Evolutionary conservation across 2,797 vertebrate species (phyloP).

Genomic region (Gallirallus australis): DNA sequence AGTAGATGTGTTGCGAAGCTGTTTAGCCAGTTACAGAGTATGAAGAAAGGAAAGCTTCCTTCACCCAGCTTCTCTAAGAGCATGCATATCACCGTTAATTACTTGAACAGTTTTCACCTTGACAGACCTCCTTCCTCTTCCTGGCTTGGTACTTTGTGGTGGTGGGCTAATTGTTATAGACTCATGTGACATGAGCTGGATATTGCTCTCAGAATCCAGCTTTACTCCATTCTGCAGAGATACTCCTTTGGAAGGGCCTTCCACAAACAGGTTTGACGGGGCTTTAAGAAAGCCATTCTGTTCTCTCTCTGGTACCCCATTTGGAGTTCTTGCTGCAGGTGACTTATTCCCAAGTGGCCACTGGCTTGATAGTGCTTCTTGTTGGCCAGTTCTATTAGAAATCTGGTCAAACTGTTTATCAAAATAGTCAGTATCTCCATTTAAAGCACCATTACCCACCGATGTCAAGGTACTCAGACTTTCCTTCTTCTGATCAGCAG

Average conservation of each 20-base stretch:
- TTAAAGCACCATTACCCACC: slow-evolving; percentile 76
- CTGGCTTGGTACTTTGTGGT: slow-evolving; percentile 91
- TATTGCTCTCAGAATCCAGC: slow-evolving; percentile 77
- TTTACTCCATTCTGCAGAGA: slow-evolving; percentile 80
- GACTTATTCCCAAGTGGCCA: slow-evolving; percentile 85
- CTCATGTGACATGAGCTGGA: slow-evolving; percentile 81
- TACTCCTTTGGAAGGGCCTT: slow-evolving; percentile 77
- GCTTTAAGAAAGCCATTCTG: slow-evolving; percentile 79
- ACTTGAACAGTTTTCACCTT: slow-evolving; percentile 88
- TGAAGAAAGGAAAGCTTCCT: slow-evolving; percentile 9
- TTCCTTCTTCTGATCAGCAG: slow-evolving; percentile 78
- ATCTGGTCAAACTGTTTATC: slow-evolving; percentile 88
- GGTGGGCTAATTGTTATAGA: slow-evolving; percentile 93
- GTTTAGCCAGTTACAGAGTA: not conserved
- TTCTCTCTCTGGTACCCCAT: slow-evolving; percentile 82
- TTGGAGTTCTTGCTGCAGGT: slow-evolving; percentile 72
- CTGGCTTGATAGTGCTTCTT: slow-evolving; percentile 82
- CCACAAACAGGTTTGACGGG: slow-evolving; percentile 83
- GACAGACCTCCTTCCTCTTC: slow-evolving; percentile 90
- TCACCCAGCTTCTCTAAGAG: slow-evolving; percentile 55
- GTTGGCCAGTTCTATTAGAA: slow-evolving; percentile 87
- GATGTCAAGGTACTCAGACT: slow-evolving; percentile 63
- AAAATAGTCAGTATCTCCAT: slow-evolving; percentile 81
- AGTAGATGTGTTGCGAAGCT: not conserved
- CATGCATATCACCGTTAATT: slow-evolving; percentile 69